These are phyloP conservation scores for Andrena minutula DNA, from an alignment of 2,888 invertebrate species.

Conservation along the genomic window DNA sequence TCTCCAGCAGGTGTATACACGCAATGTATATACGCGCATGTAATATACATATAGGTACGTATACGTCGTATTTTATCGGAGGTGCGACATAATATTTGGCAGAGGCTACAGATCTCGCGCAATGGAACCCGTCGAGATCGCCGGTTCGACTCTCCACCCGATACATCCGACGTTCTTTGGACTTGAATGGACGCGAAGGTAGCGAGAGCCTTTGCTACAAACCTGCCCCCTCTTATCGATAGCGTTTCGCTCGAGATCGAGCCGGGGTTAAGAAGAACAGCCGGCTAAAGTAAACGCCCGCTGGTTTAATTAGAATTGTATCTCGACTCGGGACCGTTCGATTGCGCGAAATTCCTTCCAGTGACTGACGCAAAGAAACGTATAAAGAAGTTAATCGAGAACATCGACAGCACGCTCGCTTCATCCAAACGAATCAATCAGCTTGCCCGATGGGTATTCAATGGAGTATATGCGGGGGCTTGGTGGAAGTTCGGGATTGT, in stretches of 20 bases:
- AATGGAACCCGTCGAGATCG: conserved; percentile 32
- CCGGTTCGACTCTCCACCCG: not conserved
- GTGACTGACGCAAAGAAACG: conserved; percentile 32
- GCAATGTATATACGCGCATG: conserved; percentile 46
- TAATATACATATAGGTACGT: conserved; percentile 44
- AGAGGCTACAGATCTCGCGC: conserved; percentile 38
- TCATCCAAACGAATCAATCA: conserved; percentile 26
- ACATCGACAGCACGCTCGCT: conserved; percentile 28
- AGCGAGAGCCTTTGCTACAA: too few relatives aligned
- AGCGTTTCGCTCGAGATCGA: too few relatives aligned
- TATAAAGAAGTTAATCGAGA: conserved; percentile 17
- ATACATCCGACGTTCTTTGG: not conserved
- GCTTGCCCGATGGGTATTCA: conserved; percentile 14
- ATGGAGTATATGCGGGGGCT: not conserved
- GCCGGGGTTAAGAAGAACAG: too few relatives aligned
- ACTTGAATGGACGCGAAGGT: too few relatives aligned
- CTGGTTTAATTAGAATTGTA: too few relatives aligned
- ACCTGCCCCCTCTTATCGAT: too few relatives aligned
- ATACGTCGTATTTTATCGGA: conserved; percentile 40
- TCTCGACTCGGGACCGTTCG: conserved; percentile 17
- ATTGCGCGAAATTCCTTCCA: conserved; percentile 49
- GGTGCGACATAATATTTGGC: conserved; percentile 16
- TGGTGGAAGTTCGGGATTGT: not conserved
- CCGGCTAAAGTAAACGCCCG: too few relatives aligned
- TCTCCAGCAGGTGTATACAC: conserved; percentile 59